phyloP scores from a whole-genome alignment of 2,113 vertebrate genomes.

The Delphinus delphis region DNA sequence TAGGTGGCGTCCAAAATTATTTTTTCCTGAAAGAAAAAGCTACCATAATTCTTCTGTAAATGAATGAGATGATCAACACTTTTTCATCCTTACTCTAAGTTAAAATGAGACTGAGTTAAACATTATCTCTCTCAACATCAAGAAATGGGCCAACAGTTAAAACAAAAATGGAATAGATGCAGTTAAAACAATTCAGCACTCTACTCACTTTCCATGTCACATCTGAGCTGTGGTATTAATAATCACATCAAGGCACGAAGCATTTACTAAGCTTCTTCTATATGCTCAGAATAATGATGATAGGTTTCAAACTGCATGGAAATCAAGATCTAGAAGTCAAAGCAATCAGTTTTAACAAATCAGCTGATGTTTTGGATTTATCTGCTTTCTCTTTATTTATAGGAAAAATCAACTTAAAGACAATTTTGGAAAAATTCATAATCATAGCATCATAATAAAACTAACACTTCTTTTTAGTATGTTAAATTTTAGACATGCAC shows the following conservation, averaged over 20 bases:
- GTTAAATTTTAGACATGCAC: neutral
- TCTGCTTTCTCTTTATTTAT: neutral
- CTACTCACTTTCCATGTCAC: neutral
- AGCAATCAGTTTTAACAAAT: neutral
- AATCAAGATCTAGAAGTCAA: neutral
- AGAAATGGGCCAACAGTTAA: neutral
- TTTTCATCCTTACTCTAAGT: neutral
- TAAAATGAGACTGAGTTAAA: slow-evolving; percentile 7
- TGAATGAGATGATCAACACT: neutral
- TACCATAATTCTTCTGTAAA: neutral
- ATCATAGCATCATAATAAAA: neutral
- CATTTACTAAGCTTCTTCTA: neutral
- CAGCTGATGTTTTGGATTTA: neutral
- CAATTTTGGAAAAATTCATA: neutral
- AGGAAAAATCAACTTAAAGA: neutral
- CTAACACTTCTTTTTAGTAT: neutral
- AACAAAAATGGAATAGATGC: neutral
- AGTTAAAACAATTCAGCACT: neutral
- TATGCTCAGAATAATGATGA: neutral
- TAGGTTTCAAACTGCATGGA: neutral
- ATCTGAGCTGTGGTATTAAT: neutral
- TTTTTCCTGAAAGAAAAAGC: neutral
- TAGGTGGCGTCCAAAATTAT: neutral
- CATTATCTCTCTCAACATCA: neutral
- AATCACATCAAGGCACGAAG: neutral